A percentile compares a stretch with the other conserved stretches of the same genome.
phyloP scores from a whole-genome alignment of 1,140 invertebrate genomes.

The Camponotus vicinus region DNA sequence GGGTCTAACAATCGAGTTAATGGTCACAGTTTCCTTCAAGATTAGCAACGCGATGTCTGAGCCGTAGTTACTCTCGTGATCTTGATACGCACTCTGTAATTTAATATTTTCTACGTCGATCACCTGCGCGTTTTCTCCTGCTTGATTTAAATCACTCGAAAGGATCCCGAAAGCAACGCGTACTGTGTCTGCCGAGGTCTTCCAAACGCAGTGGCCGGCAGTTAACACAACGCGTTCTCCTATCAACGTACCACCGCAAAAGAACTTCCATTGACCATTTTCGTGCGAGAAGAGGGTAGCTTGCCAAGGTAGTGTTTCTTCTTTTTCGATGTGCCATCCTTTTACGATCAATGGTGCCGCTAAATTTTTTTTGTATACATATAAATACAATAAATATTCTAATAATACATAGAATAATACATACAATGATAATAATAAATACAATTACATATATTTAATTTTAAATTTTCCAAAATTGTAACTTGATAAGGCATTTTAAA shows the following conservation, averaged over 20 bases:
- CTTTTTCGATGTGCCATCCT: slow-evolving; percentile 74
- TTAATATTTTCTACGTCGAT: slow-evolving; percentile 77
- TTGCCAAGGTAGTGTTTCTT: slow-evolving; percentile 82
- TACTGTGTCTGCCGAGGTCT: slow-evolving; percentile 76
- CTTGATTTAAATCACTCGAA: slow-evolving; percentile 78
- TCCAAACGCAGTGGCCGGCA: slow-evolving; percentile 85
- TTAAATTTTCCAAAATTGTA: too few species aligned
- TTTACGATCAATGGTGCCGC: slow-evolving; percentile 81
- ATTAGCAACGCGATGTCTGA: slow-evolving; percentile 85
- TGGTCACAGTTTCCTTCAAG: slow-evolving; percentile 74
- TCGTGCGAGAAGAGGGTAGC: slow-evolving; percentile 80
- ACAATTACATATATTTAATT: too few species aligned
- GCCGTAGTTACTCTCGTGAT: slow-evolving; percentile 84
- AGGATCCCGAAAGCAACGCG: slow-evolving; percentile 79
- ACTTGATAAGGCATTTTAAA: too few species aligned
- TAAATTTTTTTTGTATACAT: slow-evolving; percentile 17
- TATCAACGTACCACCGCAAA: slow-evolving; percentile 84
- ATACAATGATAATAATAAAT: too few species aligned
- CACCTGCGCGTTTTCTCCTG: slow-evolving; percentile 78
- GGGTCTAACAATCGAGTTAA: slow-evolving; percentile 78
- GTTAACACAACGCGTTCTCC: slow-evolving; percentile 82
- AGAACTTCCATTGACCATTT: slow-evolving; percentile 81
- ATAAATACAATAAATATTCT: background rate
- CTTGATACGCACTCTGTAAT: slow-evolving; percentile 81
- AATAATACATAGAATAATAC: too few species aligned